phyloP scores from a whole-genome alignment of 2,113 vertebrate genomes.

The Tapirus terrestris region DNA sequence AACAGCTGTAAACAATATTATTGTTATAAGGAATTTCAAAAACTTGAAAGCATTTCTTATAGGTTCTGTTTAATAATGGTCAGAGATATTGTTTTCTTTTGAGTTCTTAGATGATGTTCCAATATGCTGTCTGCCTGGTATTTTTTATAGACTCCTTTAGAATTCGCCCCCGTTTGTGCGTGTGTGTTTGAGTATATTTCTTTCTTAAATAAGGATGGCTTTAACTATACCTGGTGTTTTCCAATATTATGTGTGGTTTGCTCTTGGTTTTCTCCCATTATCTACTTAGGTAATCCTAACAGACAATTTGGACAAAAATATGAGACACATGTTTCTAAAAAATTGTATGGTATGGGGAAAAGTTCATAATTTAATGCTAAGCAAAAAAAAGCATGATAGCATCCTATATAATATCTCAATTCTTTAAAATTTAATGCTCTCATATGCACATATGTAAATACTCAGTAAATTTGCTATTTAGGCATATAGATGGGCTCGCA shows the following conservation, averaged over 20 bases:
- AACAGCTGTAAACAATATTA: conserved; percentile 73
- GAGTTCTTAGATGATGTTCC: conserved; percentile 57
- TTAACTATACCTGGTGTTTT: background rate
- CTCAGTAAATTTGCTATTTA: background rate
- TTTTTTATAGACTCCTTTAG: background rate
- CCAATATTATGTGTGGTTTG: background rate
- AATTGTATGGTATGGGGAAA: background rate
- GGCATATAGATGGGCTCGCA: fast-evolving
- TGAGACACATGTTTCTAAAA: background rate
- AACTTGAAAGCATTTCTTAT: conserved; percentile 69
- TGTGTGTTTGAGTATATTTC: background rate
- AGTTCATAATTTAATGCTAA: background rate
- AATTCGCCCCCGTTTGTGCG: background rate
- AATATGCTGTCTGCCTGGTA: background rate
- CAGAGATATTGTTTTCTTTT: conserved; percentile 40
- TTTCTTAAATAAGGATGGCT: conserved; percentile 8
- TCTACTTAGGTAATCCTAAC: background rate
- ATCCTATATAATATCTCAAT: background rate
- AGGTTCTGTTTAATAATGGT: conserved; percentile 65
- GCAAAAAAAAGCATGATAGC: background rate
- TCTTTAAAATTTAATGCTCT: background rate
- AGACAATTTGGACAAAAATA: background rate
- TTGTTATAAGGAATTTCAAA: conserved; percentile 57
- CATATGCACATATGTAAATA: background rate
- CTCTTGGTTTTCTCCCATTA: background rate